Evolutionary conservation across 1,140 invertebrate genomes (phyloP).

Genomic region (Drosophila cardini): DNA sequence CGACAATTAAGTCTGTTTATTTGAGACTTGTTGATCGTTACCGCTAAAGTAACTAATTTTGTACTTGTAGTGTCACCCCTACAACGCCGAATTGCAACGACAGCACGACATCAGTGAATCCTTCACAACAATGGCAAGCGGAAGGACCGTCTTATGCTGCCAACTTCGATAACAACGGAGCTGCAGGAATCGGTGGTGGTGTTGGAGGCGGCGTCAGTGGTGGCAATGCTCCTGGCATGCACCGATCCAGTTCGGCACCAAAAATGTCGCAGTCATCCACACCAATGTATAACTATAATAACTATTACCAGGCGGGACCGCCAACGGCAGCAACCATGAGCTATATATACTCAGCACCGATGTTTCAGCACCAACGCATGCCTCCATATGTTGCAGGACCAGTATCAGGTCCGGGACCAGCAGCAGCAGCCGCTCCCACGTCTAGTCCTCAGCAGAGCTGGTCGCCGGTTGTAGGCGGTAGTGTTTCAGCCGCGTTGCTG

Average conservation of each 20-base stretch:
- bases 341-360: constrained; percentile 61
- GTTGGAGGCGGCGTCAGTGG: neutral
- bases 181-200: neutral
- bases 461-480: constrained; percentile 80
- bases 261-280: constrained; percentile 67
- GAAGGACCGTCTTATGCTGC: constrained; percentile 31
- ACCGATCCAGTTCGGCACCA: constrained; percentile 67
- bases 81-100: constrained; percentile 29
- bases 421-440: constrained; percentile 14
- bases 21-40: neutral
- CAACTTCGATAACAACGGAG: constrained; percentile 41
- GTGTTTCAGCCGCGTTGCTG: constrained; percentile 71
- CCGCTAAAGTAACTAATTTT: neutral
- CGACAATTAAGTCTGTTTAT: too few relatives aligned
- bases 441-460: constrained; percentile 72
- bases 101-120: constrained; percentile 21
- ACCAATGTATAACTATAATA: constrained; percentile 68
- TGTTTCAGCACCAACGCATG: constrained; percentile 50
- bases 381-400: constrained; percentile 45
- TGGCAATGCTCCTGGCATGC: constrained; percentile 54
- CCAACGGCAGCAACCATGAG: constrained; percentile 36
- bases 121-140: constrained; percentile 15
- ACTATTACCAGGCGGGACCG: constrained; percentile 60
- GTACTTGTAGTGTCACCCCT: constrained; percentile 40
- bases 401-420: constrained; percentile 11